Conservation (phyloP, 2,113 vertebrate genomes). For the Columbina picui region DNA sequence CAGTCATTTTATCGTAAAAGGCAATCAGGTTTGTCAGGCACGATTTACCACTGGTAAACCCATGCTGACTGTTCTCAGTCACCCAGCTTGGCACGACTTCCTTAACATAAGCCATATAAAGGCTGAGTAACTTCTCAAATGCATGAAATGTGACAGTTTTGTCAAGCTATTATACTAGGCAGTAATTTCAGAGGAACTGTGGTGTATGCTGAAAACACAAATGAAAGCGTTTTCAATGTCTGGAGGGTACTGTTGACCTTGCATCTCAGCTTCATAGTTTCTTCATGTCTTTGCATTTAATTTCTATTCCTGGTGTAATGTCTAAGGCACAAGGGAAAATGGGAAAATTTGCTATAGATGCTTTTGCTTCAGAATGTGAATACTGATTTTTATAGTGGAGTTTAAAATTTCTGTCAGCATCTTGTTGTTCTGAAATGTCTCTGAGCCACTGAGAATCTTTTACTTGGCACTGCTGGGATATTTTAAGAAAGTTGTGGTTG, state of each 20-base stretch:
- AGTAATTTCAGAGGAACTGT: conserved; percentile 16
- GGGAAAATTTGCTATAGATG: not conserved
- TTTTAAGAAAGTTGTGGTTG: not conserved
- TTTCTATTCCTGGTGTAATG: not conserved
- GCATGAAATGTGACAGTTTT: not conserved
- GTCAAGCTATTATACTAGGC: not conserved
- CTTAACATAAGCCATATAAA: not conserved
- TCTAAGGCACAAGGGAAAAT: not conserved
- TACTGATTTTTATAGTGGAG: not conserved
- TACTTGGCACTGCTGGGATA: not conserved
- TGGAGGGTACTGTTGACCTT: not conserved
- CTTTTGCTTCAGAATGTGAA: not conserved
- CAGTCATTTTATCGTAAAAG: too few relatives aligned
- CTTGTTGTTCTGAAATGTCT: not conserved
- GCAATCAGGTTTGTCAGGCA: not conserved
- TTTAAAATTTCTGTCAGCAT: not conserved
- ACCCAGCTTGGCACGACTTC: not conserved
- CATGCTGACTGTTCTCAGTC: not conserved
- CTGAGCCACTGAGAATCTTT: not conserved
- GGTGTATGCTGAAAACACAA: not conserved
- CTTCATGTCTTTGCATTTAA: not conserved
- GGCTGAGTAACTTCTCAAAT: not conserved
- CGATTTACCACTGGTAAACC: not conserved
- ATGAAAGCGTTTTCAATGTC: not conserved
- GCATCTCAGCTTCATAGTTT: not conserved